Base-by-base conservation (phyloP, 2,797 vertebrate species). In the Fundulus diaphanus region DNA sequence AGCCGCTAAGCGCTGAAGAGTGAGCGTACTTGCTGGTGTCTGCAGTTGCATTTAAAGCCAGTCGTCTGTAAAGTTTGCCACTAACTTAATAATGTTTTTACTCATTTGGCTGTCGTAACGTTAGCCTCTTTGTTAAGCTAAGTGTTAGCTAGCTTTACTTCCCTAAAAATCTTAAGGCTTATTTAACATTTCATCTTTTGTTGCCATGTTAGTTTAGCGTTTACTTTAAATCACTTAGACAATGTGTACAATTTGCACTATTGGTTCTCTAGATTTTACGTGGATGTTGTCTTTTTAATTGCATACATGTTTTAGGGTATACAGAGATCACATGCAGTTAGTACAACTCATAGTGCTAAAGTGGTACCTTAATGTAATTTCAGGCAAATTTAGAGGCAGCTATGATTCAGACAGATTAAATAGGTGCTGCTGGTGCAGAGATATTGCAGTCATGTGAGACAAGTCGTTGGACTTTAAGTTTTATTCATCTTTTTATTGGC, bases 371-470 rank as follows among this genome's bases (percentile, higher is more conserved):
- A 57, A 22, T 22, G 29, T 18, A 70, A 0, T 2, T 22, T 0
- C 31, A 18, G 7, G 54, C 22, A 31, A 49, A 63, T 5, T 37
- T 15, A 0, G n/a, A 61, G 20, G 37, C 37, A 16, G 63, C 16
- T 66, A 42, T 46, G 44, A 12, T 66, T 65, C 2, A 24, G 40
- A 24, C 37, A 31, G 29, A 5, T 11, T 16, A 9, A 18, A 9
- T n/a, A 37, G 12, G n/a, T 69, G 11, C 33, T 77, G 29, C 63
- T 44, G 11, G 16, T 20, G 35, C 27, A 27, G 56, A 76, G 9
- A 7, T 42, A 70, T 33, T 15, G 27, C 0, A 75, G 86, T 91
- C 85, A 89, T 84, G 85, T 91, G 87, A 93, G 52, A 37, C 56
- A 69, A 76, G 51, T 70, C 73, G 16, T 77, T 72, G 56, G 0